Conservation (phyloP, 2,888 invertebrate genomes). For the Enchytraeus crypticus region DNA sequence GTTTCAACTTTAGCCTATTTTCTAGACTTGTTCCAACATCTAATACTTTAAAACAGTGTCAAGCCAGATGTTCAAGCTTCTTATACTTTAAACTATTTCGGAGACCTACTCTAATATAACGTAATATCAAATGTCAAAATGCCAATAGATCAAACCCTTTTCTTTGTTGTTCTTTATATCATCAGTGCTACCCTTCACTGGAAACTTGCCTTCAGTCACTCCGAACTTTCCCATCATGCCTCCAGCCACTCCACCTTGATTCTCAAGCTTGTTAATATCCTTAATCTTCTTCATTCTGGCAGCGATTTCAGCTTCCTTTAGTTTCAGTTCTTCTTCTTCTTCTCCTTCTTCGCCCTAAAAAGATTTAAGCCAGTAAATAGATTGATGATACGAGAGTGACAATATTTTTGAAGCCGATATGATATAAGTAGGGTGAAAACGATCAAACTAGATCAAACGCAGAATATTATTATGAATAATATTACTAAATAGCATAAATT, state of each 20-base stretch:
- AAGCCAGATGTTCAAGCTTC: no score
- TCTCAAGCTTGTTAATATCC: conserved; percentile 38
- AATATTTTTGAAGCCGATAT: not conserved
- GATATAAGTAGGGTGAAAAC: not conserved
- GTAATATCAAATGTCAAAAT: no score
- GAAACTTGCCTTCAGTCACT: not conserved
- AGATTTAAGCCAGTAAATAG: not conserved
- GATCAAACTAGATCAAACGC: no score
- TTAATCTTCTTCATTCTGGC: conserved; percentile 32
- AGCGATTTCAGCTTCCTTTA: conserved; percentile 30
- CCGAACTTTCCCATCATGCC: conserved; percentile 9
- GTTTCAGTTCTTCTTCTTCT: not conserved
- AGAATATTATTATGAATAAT: no score
- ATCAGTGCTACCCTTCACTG: not conserved
- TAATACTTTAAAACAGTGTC: no score
- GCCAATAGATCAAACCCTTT: conserved; percentile 20
- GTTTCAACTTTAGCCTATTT: no score
- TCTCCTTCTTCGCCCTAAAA: conserved; percentile 8
- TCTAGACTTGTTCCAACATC: no score
- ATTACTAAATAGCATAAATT: no score
- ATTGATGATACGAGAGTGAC: not conserved
- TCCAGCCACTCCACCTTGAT: conserved; percentile 6
- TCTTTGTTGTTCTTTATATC: conserved; percentile 28
- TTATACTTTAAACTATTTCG: no score
- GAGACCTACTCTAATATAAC: no score